Percentiles rank a stretch among this genome's conserved stretches.
phyloP scores from a whole-genome alignment of 1,140 invertebrate species.

The Pseudachorutes palmiensis region DNA sequence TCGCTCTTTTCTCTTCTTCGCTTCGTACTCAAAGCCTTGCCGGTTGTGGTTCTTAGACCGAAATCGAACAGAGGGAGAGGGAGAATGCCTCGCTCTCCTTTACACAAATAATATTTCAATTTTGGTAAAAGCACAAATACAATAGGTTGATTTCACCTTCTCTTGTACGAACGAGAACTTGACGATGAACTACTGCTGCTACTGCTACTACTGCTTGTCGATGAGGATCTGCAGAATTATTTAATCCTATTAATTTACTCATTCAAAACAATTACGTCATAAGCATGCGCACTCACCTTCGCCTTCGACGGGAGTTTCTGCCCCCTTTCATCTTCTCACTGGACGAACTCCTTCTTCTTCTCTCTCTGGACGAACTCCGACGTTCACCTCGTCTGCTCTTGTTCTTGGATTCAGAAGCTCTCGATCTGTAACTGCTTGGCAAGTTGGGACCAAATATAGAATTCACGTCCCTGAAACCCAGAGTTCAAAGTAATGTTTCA shows the following conservation, averaged over 20 bases:
- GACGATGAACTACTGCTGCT: too few relatives aligned
- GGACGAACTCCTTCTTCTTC: not conserved
- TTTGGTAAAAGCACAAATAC: too few relatives aligned
- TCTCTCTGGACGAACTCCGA: not conserved
- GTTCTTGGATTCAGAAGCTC: not conserved
- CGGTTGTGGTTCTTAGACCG: too few relatives aligned
- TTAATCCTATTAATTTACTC: not conserved
- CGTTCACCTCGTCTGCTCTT: not conserved
- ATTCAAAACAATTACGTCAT: not conserved
- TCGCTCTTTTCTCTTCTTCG: not conserved
- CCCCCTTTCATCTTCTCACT: not conserved
- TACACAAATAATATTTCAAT: too few relatives aligned
- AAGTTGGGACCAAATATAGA: not conserved
- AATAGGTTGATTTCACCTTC: too few relatives aligned
- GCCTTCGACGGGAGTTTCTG: not conserved
- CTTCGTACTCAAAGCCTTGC: too few relatives aligned
- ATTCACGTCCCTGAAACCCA: not conserved
- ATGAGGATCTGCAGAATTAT: too few relatives aligned
- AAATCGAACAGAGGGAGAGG: too few relatives aligned
- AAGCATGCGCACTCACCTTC: not conserved
- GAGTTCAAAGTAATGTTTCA: not conserved
- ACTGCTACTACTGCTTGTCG: too few relatives aligned
- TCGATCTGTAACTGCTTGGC: not conserved
- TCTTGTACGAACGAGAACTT: too few relatives aligned
- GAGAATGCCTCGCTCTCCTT: too few relatives aligned